Percentiles rank a stretch among this genome's conserved stretches.
phyloP scores from a whole-genome alignment of 2,797 vertebrate species.

The Cynopterus sphinx region DNA sequence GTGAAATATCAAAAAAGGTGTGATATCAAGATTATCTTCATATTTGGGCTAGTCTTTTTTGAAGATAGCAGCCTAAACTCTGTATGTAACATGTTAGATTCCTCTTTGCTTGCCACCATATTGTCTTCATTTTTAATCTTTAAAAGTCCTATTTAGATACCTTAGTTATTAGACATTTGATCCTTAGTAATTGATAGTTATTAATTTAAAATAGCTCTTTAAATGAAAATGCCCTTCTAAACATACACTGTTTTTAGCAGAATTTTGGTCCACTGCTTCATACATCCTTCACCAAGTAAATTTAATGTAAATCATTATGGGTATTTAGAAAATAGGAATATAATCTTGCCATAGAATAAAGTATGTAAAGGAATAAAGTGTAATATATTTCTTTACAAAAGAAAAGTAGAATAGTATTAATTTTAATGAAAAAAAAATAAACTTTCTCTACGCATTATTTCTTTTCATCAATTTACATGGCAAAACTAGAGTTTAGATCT shows the following conservation, averaged over 20 bases:
- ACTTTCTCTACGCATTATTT: not conserved
- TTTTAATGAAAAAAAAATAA: constrained; percentile 6
- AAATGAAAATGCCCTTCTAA: not conserved
- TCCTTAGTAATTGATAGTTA: not conserved
- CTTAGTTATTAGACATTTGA: constrained; percentile 25
- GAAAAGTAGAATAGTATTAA: not conserved
- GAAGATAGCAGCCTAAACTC: constrained; percentile 13
- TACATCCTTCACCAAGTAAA: not conserved
- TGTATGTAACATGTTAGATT: not conserved
- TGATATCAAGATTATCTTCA: not conserved
- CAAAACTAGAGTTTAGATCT: not conserved
- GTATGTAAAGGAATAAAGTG: constrained; percentile 1
- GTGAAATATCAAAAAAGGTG: not conserved
- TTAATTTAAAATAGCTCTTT: constrained; percentile 8
- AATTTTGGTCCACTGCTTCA: not conserved
- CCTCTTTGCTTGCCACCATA: not conserved
- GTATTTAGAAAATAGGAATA: not conserved
- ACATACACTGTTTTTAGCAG: not conserved
- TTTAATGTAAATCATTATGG: not conserved
- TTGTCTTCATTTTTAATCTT: constrained; percentile 20
- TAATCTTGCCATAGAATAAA: not conserved
- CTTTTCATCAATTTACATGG: not conserved
- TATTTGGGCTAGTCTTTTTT: not conserved
- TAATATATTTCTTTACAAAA: constrained; percentile 1
- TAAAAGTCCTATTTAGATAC: not conserved